Evolutionary conservation across 2,888 invertebrate species (phyloP).

Genomic region (Yponomeuta evonymella): DNA sequence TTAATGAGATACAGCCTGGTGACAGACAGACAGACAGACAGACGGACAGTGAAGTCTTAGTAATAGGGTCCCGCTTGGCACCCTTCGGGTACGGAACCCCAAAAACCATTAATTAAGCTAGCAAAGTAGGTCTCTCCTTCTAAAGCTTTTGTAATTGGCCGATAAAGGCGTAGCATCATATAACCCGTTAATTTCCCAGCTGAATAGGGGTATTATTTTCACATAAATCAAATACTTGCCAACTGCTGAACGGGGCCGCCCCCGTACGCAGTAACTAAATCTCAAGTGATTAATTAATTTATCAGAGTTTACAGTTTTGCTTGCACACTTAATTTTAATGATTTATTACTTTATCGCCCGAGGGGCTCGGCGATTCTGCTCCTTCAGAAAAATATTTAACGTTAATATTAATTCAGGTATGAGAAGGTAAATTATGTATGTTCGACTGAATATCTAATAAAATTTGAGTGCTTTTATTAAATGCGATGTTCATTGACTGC

Average conservation of each 20-base stretch:
- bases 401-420: too few species aligned
- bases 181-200: background rate
- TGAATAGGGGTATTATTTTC: conserved; percentile 1
- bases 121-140: background rate
- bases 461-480: too few species aligned
- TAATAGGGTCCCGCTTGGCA: too few species aligned
- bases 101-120: too few species aligned
- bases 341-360: conserved; percentile 42
- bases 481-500: too few species aligned
- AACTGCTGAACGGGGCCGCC: background rate
- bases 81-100: too few species aligned
- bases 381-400: background rate
- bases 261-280: conserved; percentile 26
- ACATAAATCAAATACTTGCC: conserved; percentile 1
- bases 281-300: conserved; percentile 70
- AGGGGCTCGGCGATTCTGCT: conserved; percentile 5
- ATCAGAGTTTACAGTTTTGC: conserved; percentile 39
- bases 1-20: too few species aligned
- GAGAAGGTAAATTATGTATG: background rate
- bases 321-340: conserved; percentile 61
- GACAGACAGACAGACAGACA: too few species aligned
- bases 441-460: too few species aligned
- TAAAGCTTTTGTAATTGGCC: background rate
- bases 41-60: too few species aligned
- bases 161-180: background rate